Conservation (phyloP, 2,888 invertebrate genomes). For the Hemithea aestivaria region DNA sequence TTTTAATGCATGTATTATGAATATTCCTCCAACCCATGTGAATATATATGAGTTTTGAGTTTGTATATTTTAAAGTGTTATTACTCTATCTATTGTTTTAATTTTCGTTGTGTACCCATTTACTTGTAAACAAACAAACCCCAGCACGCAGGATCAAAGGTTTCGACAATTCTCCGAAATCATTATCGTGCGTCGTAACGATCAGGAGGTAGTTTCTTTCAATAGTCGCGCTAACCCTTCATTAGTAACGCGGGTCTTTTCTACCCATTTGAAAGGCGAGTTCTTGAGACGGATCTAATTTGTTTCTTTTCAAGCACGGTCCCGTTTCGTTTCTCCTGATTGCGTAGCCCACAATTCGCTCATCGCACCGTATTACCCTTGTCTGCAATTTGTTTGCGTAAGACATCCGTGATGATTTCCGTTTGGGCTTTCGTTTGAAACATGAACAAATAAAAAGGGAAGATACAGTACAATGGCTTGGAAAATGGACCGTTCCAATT, state of each 20-base stretch:
- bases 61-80: no score
- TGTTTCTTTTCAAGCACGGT: slow-evolving; percentile 70
- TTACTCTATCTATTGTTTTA: no score
- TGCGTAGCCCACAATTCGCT: slow-evolving; percentile 51
- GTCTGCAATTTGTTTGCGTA: slow-evolving; percentile 56
- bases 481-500: no score
- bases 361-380: slow-evolving; percentile 46
- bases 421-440: slow-evolving; percentile 12
- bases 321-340: slow-evolving; percentile 59
- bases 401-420: slow-evolving; percentile 34
- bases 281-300: slow-evolving; percentile 73
- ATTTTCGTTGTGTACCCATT: no score
- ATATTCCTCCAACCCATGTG: no score
- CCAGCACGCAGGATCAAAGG: background rate
- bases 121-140: background rate
- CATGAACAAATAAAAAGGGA: no score
- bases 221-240: slow-evolving; percentile 49
- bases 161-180: slow-evolving; percentile 1
- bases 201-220: slow-evolving; percentile 20
- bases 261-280: slow-evolving; percentile 58
- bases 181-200: slow-evolving; percentile 4
- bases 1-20: no score
- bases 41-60: no score
- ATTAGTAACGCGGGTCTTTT: slow-evolving; percentile 60
- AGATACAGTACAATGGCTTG: no score